Evolutionary conservation across 2,113 vertebrate genomes (phyloP).

Genomic region (Coregonus clupeaformis): DNA sequence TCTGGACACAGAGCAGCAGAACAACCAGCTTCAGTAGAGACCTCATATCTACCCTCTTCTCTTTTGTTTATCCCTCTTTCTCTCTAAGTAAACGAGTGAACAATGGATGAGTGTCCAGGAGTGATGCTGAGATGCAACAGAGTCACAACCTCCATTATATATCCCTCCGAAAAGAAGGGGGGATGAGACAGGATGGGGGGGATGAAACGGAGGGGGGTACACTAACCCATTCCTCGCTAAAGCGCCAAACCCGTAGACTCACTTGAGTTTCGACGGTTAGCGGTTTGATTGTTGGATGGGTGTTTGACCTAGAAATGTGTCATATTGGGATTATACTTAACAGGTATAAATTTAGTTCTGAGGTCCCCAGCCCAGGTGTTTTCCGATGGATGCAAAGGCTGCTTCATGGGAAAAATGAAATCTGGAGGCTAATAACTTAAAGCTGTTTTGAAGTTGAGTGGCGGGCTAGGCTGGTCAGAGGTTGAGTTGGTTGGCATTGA

Average conservation of each 20-base stretch:
- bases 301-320: conserved; percentile 57
- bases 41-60: conserved; percentile 56
- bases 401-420: conserved; percentile 24
- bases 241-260: conserved; percentile 42
- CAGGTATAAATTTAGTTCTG: conserved; percentile 59
- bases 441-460: conserved; percentile 8
- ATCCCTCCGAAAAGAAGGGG: conserved; percentile 55
- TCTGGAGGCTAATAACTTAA: conserved; percentile 28
- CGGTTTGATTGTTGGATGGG: conserved; percentile 29
- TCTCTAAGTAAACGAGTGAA: conserved; percentile 20
- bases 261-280: conserved; percentile 40
- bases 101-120: conserved; percentile 13
- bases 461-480: conserved; percentile 12
- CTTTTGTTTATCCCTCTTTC: conserved; percentile 5
- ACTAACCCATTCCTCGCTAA: conserved; percentile 63
- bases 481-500: neutral
- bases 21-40: conserved; percentile 59
- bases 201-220: conserved; percentile 37
- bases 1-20: conserved; percentile 63
- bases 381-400: conserved; percentile 40
- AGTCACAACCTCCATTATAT: conserved; percentile 73
- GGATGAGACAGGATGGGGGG: conserved; percentile 22
- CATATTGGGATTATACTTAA: conserved; percentile 60
- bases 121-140: conserved; percentile 64
- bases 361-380: conserved; percentile 57